Evolutionary conservation across 1,140 invertebrate genomes (phyloP), one percentile per base, ranked within the genome.

Genomic region (Nebria ingens): DNA sequence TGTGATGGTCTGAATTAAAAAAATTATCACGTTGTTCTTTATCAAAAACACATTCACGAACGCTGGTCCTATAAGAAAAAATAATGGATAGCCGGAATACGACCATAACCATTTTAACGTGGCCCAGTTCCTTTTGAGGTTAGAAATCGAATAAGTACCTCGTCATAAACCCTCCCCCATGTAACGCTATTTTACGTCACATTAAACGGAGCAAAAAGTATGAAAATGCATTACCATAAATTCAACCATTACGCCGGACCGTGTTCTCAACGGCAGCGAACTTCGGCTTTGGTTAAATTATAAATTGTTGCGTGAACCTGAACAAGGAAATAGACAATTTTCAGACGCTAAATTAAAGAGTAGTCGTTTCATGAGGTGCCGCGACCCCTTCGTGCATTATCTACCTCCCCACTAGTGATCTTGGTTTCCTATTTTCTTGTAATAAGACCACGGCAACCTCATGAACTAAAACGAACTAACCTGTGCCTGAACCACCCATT

Each of bases 161-260:
- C 17, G 17, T 45, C 40, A 45, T 45, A 45, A 45, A 45, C 3
- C 15, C 40, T 17, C 40, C 40, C 17, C n/a, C n/a, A n/a, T n/a
- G n/a, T 45, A 45, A 45, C 40, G 40, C 40, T 45, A 12, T 45
- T 45, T 17, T 45, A 45, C 40, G 40, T 12, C 40, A 45, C 40
- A 45, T 45, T 45, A 45, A 45, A 45, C 40, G 40, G 15, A 3
- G 40, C 40, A 45, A 45, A 45, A 45, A 45, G 40, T 45, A 45
- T 45, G 40, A 45, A 45, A 45, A 45, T 45, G 40, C 40, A 45
- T 45, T 45, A 45, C 17, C 40, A 45, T 45, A 45, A 45, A 45
- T 45, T 45, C 15, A 9, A 12, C 40, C 40, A 45, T 45, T 45
- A 45, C 9, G 3, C 40, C 40, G 9, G 6, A 6, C 6, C 6